Evolutionary conservation across 2,888 invertebrate genomes (phyloP).

Genomic region (Neelides folsomi): DNA sequence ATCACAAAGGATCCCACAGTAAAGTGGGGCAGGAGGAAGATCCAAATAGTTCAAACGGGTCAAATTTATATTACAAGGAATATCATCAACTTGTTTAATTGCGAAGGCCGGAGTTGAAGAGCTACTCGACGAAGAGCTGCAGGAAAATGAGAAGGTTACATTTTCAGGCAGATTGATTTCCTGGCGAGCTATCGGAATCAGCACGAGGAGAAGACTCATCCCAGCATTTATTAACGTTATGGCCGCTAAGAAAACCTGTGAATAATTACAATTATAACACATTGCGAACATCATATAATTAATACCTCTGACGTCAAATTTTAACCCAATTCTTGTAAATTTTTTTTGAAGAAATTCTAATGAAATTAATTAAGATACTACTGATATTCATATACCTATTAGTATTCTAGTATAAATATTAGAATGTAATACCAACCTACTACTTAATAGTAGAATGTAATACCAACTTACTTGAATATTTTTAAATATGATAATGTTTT

Average conservation of each 20-base stretch:
- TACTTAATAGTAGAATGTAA: too few species aligned
- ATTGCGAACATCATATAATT: not conserved
- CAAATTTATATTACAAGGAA: slow-evolving; percentile 13
- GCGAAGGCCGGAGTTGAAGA: slow-evolving; percentile 8
- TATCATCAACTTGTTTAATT: slow-evolving; percentile 14
- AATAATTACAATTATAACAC: not conserved
- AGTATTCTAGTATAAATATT: too few species aligned
- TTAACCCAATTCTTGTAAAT: too few species aligned
- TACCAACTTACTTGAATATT: too few species aligned
- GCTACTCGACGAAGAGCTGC: slow-evolving; percentile 34
- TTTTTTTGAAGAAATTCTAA: too few species aligned
- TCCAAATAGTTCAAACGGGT: not conserved
- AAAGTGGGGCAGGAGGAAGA: slow-evolving; percentile 9
- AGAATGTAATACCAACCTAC: too few species aligned
- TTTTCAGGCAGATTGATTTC: slow-evolving; percentile 51
- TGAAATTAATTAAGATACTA: too few species aligned
- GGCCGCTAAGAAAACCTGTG: slow-evolving; percentile 51
- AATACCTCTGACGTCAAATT: too few species aligned
- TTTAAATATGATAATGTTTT: too few species aligned
- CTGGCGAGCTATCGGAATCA: slow-evolving; percentile 58
- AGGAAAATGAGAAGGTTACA: slow-evolving; percentile 48
- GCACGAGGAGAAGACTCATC: slow-evolving; percentile 51
- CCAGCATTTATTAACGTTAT: slow-evolving; percentile 55
- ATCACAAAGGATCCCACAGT: slow-evolving; percentile 21
- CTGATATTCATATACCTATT: too few species aligned